Percentiles rank a stretch among this genome's conserved stretches.
These are phyloP conservation scores for Cordylochernes scorpioides DNA, from an alignment of 2,888 invertebrate genomes.

Conservation along the genomic window DNA sequence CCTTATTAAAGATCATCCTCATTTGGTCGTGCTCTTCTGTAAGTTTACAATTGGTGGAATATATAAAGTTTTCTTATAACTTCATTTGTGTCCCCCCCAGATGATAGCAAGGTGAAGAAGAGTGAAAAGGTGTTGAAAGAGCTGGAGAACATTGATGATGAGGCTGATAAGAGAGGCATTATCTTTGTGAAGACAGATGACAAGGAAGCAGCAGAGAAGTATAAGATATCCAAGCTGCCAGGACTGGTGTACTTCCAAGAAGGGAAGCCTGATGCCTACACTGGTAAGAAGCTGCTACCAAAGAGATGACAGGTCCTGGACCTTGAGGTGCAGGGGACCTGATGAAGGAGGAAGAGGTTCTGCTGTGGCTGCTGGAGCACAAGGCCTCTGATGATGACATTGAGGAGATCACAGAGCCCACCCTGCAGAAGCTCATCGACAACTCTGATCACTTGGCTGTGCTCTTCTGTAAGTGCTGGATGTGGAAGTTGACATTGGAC, in stretches of 20 bases:
- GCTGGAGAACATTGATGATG: slow-evolving; percentile 65
- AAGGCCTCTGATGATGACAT: slow-evolving; percentile 73
- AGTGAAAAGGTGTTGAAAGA: slow-evolving; percentile 11
- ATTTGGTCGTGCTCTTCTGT: slow-evolving; percentile 69
- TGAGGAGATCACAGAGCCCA: slow-evolving; percentile 57
- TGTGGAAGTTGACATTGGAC: too few species aligned
- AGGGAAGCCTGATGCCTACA: slow-evolving; percentile 65
- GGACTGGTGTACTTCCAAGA: slow-evolving; percentile 65
- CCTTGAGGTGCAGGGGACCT: slow-evolving; percentile 37
- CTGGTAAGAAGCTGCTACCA: too few species aligned
- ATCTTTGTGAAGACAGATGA: slow-evolving; percentile 77
- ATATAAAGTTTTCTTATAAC: not conserved
- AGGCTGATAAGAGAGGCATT: slow-evolving; percentile 61
- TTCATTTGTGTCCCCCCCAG: not conserved
- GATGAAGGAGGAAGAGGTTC: slow-evolving; percentile 47
- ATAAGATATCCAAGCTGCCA: slow-evolving; percentile 65
- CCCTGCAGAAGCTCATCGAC: slow-evolving; percentile 52
- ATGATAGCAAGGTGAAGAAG: slow-evolving; percentile 5
- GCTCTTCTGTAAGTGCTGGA: slow-evolving; percentile 74
- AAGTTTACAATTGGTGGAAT: slow-evolving; percentile 1
- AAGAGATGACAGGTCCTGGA: too few species aligned
- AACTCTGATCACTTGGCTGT: slow-evolving; percentile 71
- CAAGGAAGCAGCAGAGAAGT: slow-evolving; percentile 60
- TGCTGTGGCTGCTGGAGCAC: slow-evolving; percentile 71
- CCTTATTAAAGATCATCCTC: slow-evolving; percentile 49